Conservation (phyloP, 2,888 invertebrate species). For the Polyploca ridens region DNA sequence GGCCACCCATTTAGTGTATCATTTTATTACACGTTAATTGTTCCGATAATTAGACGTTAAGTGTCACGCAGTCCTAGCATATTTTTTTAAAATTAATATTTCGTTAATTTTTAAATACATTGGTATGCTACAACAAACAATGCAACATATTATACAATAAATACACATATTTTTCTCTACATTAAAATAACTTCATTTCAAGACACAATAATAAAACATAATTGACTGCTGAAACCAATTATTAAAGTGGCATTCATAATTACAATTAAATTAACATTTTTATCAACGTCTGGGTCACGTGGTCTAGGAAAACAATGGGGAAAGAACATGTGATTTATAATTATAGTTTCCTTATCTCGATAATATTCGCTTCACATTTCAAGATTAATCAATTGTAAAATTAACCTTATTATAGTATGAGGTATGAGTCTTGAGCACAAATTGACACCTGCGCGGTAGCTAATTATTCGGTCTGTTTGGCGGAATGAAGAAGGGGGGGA, state of each 20-base stretch:
- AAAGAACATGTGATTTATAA: neutral
- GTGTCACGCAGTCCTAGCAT: no score
- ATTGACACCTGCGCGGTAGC: no score
- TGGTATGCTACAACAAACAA: no score
- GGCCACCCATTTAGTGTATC: no score
- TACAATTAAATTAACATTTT: neutral
- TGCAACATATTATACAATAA: neutral
- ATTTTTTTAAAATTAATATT: no score
- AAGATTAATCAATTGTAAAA: neutral
- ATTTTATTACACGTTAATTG: no score
- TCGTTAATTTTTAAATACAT: no score
- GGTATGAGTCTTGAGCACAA: no score
- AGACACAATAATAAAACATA: neutral
- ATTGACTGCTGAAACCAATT: neutral
- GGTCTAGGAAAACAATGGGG: neutral
- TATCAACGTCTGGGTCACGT: neutral
- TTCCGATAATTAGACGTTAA: no score
- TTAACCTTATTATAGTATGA: neutral
- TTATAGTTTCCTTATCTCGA: neutral
- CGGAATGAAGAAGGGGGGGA: no score
- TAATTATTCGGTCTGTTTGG: no score
- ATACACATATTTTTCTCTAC: neutral
- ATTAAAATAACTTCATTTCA: neutral
- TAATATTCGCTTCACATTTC: neutral
- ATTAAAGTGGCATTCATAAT: neutral